Evolutionary conservation across 2,888 invertebrate species (phyloP).

Genomic region (Plusia festucae): DNA sequence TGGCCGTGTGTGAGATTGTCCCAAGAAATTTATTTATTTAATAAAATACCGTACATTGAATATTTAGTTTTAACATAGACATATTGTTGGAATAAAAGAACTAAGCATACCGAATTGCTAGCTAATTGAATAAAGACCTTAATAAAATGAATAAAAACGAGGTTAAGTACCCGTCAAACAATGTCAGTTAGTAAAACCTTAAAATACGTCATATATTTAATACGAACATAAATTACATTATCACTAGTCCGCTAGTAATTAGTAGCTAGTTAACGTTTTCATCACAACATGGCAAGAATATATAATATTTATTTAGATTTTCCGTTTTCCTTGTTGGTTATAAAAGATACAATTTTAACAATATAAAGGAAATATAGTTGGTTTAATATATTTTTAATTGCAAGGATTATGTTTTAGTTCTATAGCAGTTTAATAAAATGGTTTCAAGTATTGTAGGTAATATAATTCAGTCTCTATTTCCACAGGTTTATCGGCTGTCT

Average conservation of each 20-base stretch:
- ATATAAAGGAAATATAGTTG: background rate
- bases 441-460: background rate
- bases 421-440: background rate
- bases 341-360: constrained; percentile 17
- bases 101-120: too few species aligned
- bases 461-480: constrained; percentile 21
- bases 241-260: constrained; percentile 44
- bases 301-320: constrained; percentile 27
- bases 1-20: too few species aligned
- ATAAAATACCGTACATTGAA: too few species aligned
- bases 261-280: constrained; percentile 32
- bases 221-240: constrained; percentile 40
- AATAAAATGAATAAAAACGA: too few species aligned
- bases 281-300: constrained; percentile 3
- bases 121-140: too few species aligned
- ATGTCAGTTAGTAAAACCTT: constrained; percentile 10
- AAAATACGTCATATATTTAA: constrained; percentile 12
- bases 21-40: too few species aligned
- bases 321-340: constrained; percentile 46
- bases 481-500: constrained; percentile 40
- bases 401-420: background rate
- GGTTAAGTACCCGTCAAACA: too few species aligned
- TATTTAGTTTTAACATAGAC: too few species aligned
- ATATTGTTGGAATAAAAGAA: too few species aligned
- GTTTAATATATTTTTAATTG: background rate